Conservation (phyloP, 2,797 vertebrate genomes). For the Pseudomugil gertrudae region DNA sequence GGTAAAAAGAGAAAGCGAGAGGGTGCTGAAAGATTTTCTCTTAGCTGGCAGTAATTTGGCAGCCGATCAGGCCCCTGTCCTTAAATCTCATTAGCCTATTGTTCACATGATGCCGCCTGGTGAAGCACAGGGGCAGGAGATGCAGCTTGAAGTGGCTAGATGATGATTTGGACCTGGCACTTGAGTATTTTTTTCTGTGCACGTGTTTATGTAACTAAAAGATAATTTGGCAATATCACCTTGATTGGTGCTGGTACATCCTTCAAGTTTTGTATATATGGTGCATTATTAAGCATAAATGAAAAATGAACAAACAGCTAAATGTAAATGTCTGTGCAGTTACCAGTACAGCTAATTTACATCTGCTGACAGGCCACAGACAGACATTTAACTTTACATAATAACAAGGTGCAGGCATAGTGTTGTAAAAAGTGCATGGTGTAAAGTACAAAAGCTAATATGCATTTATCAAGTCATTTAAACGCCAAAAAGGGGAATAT, state of each 20-base stretch:
- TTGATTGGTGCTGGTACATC: conserved; percentile 9
- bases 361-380: too few relatives aligned
- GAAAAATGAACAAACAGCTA: too few relatives aligned
- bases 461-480: too few relatives aligned
- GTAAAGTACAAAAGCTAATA: too few relatives aligned
- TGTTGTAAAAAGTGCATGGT: too few relatives aligned
- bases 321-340: too few relatives aligned
- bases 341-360: too few relatives aligned
- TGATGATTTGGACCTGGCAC: conserved; percentile 61
- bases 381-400: too few relatives aligned
- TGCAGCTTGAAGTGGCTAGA: conserved; percentile 70
- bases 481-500: too few relatives aligned
- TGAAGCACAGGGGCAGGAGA: conserved; percentile 80
- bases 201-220: background rate
- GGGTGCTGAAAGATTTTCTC: conserved; percentile 75
- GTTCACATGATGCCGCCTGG: conserved; percentile 83
- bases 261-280: background rate
- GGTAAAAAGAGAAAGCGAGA: conserved; percentile 30
- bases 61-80: conserved; percentile 87
- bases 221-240: conserved; percentile 12
- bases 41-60: conserved; percentile 82
- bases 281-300: too few relatives aligned
- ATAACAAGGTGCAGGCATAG: too few relatives aligned
- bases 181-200: conserved; percentile 28
- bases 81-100: conserved; percentile 96